Evolutionary conservation across 53 echinoderm and acorn worm genomes (phyloP).

Genomic region (Hippasteria phrygiana): DNA sequence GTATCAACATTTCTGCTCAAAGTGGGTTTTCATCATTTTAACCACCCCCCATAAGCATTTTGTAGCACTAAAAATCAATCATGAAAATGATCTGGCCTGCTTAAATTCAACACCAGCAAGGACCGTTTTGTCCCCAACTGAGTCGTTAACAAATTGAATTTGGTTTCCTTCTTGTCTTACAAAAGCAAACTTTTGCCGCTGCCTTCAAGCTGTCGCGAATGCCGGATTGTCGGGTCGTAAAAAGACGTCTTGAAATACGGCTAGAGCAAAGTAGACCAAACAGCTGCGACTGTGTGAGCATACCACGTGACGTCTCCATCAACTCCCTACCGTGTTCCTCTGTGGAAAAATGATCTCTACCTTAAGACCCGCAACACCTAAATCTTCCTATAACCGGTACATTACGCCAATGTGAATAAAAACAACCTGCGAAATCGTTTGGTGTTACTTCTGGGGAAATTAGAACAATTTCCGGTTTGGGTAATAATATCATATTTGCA

Average conservation of each 20-base stretch:
- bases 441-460: conserved; percentile 47
- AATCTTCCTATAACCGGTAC: background rate
- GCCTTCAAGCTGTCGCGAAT: too few relatives aligned
- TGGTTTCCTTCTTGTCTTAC: too few relatives aligned
- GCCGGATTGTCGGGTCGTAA: too few relatives aligned
- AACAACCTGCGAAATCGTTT: conserved; percentile 43
- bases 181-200: too few relatives aligned
- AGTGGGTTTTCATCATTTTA: too few relatives aligned
- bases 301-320: background rate
- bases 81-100: too few relatives aligned
- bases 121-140: too few relatives aligned
- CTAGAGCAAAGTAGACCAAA: background rate
- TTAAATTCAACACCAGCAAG: too few relatives aligned
- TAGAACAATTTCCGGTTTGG: conserved; percentile 62
- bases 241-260: background rate
- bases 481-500: conserved; percentile 52
- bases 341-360: background rate
- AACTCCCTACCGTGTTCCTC: background rate
- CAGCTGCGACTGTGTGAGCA: background rate
- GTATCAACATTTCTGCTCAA: too few relatives aligned
- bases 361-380: background rate
- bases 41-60: too few relatives aligned
- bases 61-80: too few relatives aligned
- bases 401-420: background rate
- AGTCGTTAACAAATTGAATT: too few relatives aligned